Percentiles rank a stretch among this genome's conserved stretches.
Evolutionary conservation across 2,113 vertebrate genomes (phyloP).

Genomic region (Strigops habroptila): DNA sequence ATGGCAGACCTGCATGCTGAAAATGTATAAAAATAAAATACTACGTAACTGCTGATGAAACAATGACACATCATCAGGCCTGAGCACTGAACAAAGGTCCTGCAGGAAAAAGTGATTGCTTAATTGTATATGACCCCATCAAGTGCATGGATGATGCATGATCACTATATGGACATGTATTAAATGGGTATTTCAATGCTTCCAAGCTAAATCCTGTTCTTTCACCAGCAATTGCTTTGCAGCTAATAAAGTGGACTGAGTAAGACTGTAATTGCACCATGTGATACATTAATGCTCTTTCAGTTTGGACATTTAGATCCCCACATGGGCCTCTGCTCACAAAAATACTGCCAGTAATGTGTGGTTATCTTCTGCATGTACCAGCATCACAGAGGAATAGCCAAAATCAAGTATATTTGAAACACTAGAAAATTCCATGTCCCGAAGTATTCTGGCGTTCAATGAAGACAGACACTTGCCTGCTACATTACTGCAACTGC

Average conservation of each 20-base stretch:
- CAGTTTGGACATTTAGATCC: not conserved
- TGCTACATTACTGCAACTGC: accelerated
- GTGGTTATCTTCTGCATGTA: not conserved
- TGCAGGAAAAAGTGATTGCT: not conserved
- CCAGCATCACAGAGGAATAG: not conserved
- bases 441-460: not conserved
- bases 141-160: not conserved
- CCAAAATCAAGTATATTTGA: not conserved
- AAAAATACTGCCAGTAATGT: not conserved
- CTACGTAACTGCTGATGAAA: not conserved
- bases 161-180: accelerated
- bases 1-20: not conserved
- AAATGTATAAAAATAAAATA: not conserved
- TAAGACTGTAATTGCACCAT: not conserved
- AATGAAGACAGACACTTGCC: not conserved
- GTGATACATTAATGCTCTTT: accelerated
- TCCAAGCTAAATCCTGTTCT: not conserved
- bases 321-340: not conserved
- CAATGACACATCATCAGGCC: not conserved
- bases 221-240: not conserved
- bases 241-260: not conserved
- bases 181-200: not conserved
- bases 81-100: not conserved
- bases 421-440: not conserved
- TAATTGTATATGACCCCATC: not conserved